Evolutionary conservation across 2,113 vertebrate species (phyloP).

Genomic region (Tauraco erythrolophus): DNA sequence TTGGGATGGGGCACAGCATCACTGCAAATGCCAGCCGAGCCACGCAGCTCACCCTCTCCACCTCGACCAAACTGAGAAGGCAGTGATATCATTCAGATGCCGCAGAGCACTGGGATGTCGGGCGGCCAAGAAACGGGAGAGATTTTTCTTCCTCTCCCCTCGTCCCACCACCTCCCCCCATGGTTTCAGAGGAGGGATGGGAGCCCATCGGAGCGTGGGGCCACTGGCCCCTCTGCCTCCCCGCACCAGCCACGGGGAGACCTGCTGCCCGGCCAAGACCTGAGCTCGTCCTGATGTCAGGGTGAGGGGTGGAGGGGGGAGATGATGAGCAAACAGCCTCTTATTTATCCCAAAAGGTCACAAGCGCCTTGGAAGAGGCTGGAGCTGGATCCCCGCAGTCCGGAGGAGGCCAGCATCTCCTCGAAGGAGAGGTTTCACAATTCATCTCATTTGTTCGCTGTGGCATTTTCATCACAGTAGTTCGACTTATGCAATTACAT

Average conservation of each 20-base stretch:
- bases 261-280: neutral
- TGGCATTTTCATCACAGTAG: constrained; percentile 48
- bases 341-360: constrained; percentile 23
- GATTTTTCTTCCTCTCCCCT: neutral
- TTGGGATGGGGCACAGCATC: fast-evolving
- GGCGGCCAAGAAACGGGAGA: neutral
- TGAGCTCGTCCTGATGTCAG: neutral
- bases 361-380: neutral
- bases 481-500: constrained; percentile 51
- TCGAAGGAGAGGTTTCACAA: neutral
- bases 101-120: fast-evolving
- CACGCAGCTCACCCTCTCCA: neutral
- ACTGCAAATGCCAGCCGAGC: fast-evolving
- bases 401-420: neutral
- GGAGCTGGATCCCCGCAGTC: neutral
- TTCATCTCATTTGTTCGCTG: neutral
- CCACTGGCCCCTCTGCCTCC: neutral
- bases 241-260: neutral
- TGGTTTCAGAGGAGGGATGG: neutral
- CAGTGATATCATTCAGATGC: neutral
- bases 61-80: neutral
- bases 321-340: neutral
- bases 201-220: fast-evolving
- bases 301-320: neutral
- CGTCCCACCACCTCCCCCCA: fast-evolving